Evolutionary conservation across 2,113 vertebrate genomes (phyloP).

Genomic region (Chaenocephalus aceratus): DNA sequence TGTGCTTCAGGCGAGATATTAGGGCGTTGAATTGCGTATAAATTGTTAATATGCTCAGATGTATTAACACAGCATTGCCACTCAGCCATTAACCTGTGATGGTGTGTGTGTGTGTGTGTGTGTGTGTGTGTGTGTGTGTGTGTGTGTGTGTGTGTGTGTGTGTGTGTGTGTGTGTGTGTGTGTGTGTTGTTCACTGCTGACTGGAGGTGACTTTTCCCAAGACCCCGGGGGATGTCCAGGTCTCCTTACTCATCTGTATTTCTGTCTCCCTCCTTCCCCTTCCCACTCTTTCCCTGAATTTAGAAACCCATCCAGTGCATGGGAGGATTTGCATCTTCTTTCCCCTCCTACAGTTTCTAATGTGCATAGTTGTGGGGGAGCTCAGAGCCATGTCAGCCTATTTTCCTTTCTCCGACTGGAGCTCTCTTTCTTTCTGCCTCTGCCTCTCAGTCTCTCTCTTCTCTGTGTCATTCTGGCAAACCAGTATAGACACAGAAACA

Average conservation of each 20-base stretch:
- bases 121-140: neutral
- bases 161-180: neutral
- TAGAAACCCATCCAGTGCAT: constrained; percentile 23
- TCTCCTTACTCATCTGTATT: constrained; percentile 57
- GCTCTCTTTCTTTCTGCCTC: constrained; percentile 27
- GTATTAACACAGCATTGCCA: constrained; percentile 77
- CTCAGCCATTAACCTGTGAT: constrained; percentile 68
- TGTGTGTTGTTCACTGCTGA: constrained; percentile 69
- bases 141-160: neutral
- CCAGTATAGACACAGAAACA: constrained; percentile 42
- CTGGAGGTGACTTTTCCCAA: constrained; percentile 60
- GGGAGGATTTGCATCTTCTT: constrained; percentile 36
- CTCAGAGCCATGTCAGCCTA: constrained; percentile 44
- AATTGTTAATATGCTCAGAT: constrained; percentile 83
- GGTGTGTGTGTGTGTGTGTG: constrained; percentile 3
- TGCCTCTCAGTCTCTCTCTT: constrained; percentile 21
- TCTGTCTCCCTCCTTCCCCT: constrained; percentile 18
- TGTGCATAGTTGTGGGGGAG: constrained; percentile 46
- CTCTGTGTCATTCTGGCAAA: constrained; percentile 48
- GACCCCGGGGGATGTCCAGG: constrained; percentile 46
- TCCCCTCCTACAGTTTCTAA: constrained; percentile 30
- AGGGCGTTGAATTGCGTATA: constrained; percentile 71
- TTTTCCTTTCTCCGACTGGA: constrained; percentile 39
- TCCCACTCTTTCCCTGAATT: constrained; percentile 35
- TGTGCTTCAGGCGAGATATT: constrained; percentile 73